Base-by-base conservation (phyloP, 1,140 invertebrate species). In the Bombus balteatus region DNA sequence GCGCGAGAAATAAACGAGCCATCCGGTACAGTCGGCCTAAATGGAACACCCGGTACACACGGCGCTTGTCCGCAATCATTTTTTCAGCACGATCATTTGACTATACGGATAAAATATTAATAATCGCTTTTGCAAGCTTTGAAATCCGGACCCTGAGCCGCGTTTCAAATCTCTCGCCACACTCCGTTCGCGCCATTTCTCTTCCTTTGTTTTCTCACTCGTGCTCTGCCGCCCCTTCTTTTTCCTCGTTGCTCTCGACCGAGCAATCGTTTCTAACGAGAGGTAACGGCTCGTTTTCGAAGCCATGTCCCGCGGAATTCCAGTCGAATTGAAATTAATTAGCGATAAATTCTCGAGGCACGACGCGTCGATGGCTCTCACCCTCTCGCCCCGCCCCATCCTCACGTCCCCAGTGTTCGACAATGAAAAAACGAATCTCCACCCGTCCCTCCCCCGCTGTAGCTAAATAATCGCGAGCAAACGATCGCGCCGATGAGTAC, bases 271-370 rank as follows among this genome's bases (percentile, higher is more conserved):
- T 70, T 39, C 37, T 70, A 37, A 37, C 34, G 66, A 70, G 34
- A 70, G 68, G 34, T 12, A 70, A 5, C 68, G 68, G 34, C 28
- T 78, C 65, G 87, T 88, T 87, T 88, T 83, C 71, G 80, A 43
- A 62, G 10, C 70, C 47, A n/a, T 28, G 76, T 83, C 57, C 34
- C 62, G 70, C 78, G 75, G 47, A 84, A 84, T 87, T 85, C 70
- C 62, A 65, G 43, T 28, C 73, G 57, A 86, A 73, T 85, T 68
- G 74, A 88, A 88, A 89, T 89, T 88, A 89, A 89, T 89, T 85
- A 89, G 78, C 83, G 87, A 81, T 88, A 89, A 86, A 89, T 89
- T 89, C 66, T 59, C 71, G 41, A 47, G 57, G 32, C 57, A 39
- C 39, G 22, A 43, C 71, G 37, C 39, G 71, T 62, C 70, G 28